Conservation (phyloP, 1,140 invertebrate species). For the Zophobas atratus region DNA sequence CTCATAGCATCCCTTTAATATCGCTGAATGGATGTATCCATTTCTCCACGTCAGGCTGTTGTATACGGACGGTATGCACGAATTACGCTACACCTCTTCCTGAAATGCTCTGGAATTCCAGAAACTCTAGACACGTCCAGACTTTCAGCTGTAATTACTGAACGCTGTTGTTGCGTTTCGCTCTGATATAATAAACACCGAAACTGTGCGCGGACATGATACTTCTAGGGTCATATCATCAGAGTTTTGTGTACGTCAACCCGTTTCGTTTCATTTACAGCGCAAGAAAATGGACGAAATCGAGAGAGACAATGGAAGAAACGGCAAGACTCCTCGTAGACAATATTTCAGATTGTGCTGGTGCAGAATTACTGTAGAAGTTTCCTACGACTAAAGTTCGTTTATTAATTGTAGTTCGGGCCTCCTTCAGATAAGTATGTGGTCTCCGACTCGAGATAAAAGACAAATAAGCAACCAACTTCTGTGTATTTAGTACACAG, state of each 20-base stretch:
- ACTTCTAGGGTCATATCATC: constrained; percentile 47
- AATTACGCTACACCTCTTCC: constrained; percentile 55
- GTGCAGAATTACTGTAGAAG: constrained; percentile 49
- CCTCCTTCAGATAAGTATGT: constrained; percentile 49
- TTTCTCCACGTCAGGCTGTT: constrained; percentile 61
- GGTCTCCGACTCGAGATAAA: constrained; percentile 44
- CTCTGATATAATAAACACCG: constrained; percentile 59
- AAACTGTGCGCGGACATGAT: constrained; percentile 54
- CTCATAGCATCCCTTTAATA: constrained; percentile 62
- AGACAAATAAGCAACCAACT: constrained; percentile 42
- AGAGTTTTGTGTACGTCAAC: constrained; percentile 16
- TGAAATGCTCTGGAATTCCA: constrained; percentile 56
- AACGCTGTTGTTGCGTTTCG: constrained; percentile 59
- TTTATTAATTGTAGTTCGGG: constrained; percentile 61
- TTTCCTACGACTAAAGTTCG: constrained; percentile 58
- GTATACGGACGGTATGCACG: constrained; percentile 58
- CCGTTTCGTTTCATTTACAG: not conserved
- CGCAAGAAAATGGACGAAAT: not conserved
- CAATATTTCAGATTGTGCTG: constrained; percentile 52
- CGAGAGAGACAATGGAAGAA: constrained; percentile 1
- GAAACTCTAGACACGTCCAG: constrained; percentile 62
- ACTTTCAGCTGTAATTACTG: constrained; percentile 62
- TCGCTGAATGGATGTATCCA: constrained; percentile 63
- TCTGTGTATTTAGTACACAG: constrained; percentile 33
- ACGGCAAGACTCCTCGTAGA: constrained; percentile 29